A percentile compares a stretch with the other conserved stretches of the same genome.
Conservation (phyloP, 2,113 vertebrate species). For the Neoarius graeffei region DNA sequence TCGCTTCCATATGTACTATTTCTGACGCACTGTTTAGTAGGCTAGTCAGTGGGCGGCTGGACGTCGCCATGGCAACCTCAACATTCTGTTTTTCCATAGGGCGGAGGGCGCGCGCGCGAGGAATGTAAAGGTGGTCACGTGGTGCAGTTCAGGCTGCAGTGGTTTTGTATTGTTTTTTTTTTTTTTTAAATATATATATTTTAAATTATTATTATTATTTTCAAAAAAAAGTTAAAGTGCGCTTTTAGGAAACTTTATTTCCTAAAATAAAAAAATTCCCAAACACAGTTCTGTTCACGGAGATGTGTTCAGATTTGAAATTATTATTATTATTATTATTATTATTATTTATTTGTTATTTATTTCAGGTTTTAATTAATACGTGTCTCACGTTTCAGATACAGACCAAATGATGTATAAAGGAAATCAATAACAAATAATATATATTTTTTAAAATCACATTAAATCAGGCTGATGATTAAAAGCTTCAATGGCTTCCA, state of each 20-base stretch:
- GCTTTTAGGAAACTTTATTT: not conserved
- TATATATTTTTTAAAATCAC: too few species aligned
- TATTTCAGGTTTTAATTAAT: too few species aligned
- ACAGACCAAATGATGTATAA: too few species aligned
- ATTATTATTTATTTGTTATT: too few species aligned
- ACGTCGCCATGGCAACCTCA: conserved; percentile 22
- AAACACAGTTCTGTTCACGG: not conserved
- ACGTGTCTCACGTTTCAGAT: too few species aligned
- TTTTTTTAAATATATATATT: too few species aligned
- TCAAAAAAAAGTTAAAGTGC: not conserved
- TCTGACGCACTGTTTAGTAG: not conserved
- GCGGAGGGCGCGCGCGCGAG: not conserved
- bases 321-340: too few species aligned
- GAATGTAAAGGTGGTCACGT: conserved; percentile 38
- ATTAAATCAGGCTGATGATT: not conserved
- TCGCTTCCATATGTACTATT: not conserved
- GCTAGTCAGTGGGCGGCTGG: not conserved
- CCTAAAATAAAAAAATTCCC: not conserved
- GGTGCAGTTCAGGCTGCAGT: not conserved
- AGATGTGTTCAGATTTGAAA: not conserved
- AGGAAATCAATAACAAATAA: too few species aligned
- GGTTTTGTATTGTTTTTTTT: not conserved
- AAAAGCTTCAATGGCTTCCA: not conserved
- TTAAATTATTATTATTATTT: too few species aligned
- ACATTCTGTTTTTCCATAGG: conserved; percentile 5